phyloP scores from a whole-genome alignment of 64 coral and sea anemone genomes.

The Montipora foliosa region DNA sequence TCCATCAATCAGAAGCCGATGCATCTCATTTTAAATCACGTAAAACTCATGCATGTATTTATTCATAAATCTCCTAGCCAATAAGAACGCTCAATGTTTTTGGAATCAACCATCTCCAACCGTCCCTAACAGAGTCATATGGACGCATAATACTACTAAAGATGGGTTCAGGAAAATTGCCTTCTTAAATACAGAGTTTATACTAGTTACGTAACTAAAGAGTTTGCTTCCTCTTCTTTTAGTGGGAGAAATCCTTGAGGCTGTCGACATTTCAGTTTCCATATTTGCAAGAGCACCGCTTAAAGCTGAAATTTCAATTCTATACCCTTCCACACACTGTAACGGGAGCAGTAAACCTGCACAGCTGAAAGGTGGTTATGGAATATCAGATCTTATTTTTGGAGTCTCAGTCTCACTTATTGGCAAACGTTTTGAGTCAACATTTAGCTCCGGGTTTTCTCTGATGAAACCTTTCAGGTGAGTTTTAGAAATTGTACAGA shows the following conservation, averaged over 20 bases:
- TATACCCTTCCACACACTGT: not conserved
- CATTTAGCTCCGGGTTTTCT: not conserved
- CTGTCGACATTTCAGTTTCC: not conserved
- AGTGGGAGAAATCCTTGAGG: not conserved
- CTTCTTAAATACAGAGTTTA: not conserved
- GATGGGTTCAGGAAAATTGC: too few species aligned
- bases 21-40: too few species aligned
- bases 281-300: slow-evolving; percentile 9
- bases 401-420: slow-evolving; percentile 13
- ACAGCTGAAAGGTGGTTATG: not conserved
- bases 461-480: not conserved
- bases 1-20: too few species aligned
- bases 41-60: too few species aligned
- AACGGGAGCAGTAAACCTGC: not conserved
- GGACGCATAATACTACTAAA: too few species aligned
- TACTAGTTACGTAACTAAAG: not conserved
- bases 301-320: not conserved
- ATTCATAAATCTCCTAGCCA: too few species aligned
- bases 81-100: too few species aligned
- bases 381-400: not conserved
- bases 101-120: too few species aligned
- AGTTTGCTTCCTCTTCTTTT: not conserved
- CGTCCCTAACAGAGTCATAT: too few species aligned
- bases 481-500: not conserved
- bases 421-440: not conserved